Evolutionary conservation across 2,888 invertebrate genomes (phyloP).

Genomic region (Baccha elongata): DNA sequence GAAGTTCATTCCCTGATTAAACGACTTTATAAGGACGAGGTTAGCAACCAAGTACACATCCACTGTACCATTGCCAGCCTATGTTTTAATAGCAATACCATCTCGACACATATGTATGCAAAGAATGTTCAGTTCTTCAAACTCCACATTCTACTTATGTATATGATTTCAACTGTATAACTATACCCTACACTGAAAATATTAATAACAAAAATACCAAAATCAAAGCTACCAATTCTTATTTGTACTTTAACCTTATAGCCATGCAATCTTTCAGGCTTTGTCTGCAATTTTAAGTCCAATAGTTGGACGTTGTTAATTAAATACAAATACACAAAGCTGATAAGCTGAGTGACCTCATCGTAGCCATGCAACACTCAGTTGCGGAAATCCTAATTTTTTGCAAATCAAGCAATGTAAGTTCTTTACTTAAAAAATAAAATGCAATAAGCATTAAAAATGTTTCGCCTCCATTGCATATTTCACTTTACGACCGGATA

Average conservation of each 20-base stretch:
- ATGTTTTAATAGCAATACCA: no score
- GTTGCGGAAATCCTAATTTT: conserved; percentile 15
- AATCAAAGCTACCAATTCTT: conserved; percentile 34
- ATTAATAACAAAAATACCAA: no score
- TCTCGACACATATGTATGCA: no score
- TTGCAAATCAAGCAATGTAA: background rate
- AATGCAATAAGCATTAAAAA: background rate
- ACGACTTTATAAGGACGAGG: no score
- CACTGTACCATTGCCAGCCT: no score
- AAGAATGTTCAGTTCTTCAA: no score
- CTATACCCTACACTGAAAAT: no score
- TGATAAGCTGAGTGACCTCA: background rate
- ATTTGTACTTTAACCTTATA: background rate
- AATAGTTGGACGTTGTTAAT: background rate
- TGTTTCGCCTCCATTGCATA: conserved; percentile 15
- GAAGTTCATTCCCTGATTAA: no score
- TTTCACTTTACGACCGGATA: conserved; percentile 11
- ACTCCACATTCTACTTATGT: no score
- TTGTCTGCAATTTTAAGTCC: background rate
- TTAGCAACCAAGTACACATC: no score
- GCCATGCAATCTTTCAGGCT: background rate
- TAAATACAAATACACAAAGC: background rate
- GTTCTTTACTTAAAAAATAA: conserved; percentile 11
- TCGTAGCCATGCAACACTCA: background rate
- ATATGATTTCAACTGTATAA: no score